These are phyloP conservation scores for Catostylus mosaicus DNA, from an alignment of 30 jellyfish, hydroid and myxozoan genomes.

Conservation along the genomic window DNA sequence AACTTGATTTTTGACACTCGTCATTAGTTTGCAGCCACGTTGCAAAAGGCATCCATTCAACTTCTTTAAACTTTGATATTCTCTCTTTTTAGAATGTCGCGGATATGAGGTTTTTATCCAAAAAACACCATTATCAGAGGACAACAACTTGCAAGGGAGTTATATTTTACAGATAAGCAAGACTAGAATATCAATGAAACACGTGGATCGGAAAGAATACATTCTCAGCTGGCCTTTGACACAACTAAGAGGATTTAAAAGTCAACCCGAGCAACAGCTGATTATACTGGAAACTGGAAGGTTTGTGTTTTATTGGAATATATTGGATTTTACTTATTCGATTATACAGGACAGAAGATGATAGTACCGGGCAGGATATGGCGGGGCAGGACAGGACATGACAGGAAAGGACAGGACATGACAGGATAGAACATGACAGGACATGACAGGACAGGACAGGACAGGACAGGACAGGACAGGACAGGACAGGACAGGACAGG, in stretches of 20 bases:
- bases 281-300: constrained; percentile 78
- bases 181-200: constrained; percentile 53
- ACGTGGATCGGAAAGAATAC: constrained; percentile 50
- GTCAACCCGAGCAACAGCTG: constrained; percentile 61
- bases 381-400: not conserved
- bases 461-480: not conserved
- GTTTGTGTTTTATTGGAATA: constrained; percentile 10
- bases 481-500: not conserved
- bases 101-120: constrained; percentile 52
- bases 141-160: constrained; percentile 66
- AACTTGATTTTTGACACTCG: no score
- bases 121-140: constrained; percentile 74
- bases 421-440: not conserved
- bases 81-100: constrained; percentile 10
- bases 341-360: not conserved
- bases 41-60: no score
- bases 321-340: not conserved
- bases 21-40: no score
- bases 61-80: not conserved
- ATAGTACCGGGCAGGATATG: not conserved
- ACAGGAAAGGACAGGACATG: not conserved
- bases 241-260: constrained; percentile 68
- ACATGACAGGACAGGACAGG: not conserved
- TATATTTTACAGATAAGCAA: constrained; percentile 37
- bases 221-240: constrained; percentile 86